Percentiles rank a stretch among this genome's conserved stretches.
These are phyloP conservation scores for Phalacrocorax carbo DNA, from an alignment of 2,113 vertebrate genomes.

Conservation along the genomic window DNA sequence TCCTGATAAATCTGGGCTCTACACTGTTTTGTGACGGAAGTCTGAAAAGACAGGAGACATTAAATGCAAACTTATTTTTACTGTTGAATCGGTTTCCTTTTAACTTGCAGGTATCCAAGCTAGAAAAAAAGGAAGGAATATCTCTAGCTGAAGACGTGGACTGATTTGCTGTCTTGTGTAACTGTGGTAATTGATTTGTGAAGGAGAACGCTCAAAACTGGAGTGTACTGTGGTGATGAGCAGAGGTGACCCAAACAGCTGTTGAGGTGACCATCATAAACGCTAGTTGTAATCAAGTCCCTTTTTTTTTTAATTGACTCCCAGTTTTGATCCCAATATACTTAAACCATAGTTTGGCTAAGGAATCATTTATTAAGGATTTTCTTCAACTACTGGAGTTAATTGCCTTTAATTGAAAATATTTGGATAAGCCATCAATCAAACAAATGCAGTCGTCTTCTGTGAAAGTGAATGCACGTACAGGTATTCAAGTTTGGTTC, in stretches of 20 bases:
- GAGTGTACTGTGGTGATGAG: neutral
- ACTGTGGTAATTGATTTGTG: neutral
- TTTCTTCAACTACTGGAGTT: neutral
- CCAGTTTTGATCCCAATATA: neutral
- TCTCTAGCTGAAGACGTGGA: neutral
- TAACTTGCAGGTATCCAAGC: slow-evolving; percentile 57
- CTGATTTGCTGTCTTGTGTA: slow-evolving; percentile 6
- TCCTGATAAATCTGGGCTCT: neutral
- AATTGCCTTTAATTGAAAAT: neutral
- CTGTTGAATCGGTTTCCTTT: neutral
- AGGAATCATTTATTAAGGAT: neutral
- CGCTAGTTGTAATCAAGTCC: neutral
- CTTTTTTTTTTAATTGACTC: neutral
- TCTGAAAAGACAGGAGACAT: neutral
- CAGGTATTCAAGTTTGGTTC: neutral
- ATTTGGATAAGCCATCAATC: neutral
- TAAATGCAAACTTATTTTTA: neutral
- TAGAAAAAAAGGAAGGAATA: slow-evolving; percentile 43
- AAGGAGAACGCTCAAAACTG: neutral
- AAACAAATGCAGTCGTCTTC: neutral
- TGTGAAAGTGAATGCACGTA: neutral
- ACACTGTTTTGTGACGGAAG: neutral
- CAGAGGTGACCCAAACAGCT: neutral
- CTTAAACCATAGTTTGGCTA: neutral
- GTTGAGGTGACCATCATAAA: neutral